Evolutionary conservation across 2,888 invertebrate genomes (phyloP).

Genomic region (Morpho helenor): DNA sequence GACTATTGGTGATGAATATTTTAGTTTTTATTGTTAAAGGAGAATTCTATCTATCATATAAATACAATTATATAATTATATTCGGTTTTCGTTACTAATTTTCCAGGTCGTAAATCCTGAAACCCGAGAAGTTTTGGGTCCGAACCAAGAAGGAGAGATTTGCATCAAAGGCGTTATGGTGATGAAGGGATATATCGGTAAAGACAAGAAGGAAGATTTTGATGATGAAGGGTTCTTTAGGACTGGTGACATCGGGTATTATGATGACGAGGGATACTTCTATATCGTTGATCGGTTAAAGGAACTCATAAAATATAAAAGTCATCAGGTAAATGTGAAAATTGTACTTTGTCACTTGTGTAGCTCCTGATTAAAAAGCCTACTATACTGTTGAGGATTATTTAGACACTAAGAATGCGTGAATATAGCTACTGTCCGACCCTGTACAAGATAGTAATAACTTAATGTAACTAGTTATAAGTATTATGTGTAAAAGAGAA

Average conservation of each 20-base stretch:
- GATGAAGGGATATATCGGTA: slow-evolving; percentile 88
- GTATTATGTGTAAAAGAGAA: no score
- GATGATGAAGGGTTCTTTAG: slow-evolving; percentile 89
- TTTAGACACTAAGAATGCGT: no score
- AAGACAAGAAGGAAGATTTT: slow-evolving; percentile 73
- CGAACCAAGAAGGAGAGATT: slow-evolving; percentile 86
- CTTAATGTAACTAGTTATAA: no score
- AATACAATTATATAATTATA: no score
- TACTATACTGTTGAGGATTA: no score
- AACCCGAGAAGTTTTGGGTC: slow-evolving; percentile 80
- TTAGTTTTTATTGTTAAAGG: no score
- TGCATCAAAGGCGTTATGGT: slow-evolving; percentile 86
- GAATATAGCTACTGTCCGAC: no score
- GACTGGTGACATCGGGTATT: slow-evolving; percentile 75
- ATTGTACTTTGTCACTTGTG: no score
- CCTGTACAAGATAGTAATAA: no score
- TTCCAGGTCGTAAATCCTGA: slow-evolving; percentile 75
- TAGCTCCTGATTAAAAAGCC: no score
- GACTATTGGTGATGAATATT: no score
- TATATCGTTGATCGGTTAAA: slow-evolving; percentile 60
- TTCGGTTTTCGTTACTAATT: neutral
- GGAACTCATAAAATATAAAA: slow-evolving; percentile 67
- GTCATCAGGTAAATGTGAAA: slow-evolving; percentile 45
- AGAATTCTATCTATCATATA: no score
- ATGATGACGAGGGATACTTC: slow-evolving; percentile 53